Conservation (phyloP, 2,797 vertebrate species). For the Typhlichthys subterraneus region DNA sequence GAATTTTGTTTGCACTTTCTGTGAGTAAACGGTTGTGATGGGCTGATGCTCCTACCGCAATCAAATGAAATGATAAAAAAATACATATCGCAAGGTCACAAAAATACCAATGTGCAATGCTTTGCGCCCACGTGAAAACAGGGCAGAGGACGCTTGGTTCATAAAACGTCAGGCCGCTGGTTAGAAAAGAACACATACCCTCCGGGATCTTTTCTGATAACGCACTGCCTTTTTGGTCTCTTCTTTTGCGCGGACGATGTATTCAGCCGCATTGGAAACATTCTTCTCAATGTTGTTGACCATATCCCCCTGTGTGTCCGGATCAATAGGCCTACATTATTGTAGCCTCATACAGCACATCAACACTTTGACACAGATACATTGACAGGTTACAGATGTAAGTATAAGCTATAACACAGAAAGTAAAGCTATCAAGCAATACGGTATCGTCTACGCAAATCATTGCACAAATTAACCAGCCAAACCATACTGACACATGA, state of each 20-base stretch:
- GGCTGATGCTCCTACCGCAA: too few species aligned
- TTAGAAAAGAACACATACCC: conserved; percentile 79
- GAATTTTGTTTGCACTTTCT: too few species aligned
- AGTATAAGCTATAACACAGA: neutral
- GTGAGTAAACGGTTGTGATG: too few species aligned
- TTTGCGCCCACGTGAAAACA: neutral
- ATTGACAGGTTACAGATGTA: neutral
- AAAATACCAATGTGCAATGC: too few species aligned
- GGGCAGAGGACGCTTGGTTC: neutral
- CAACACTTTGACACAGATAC: neutral
- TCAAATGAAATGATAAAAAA: too few species aligned
- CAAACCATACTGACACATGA: too few species aligned
- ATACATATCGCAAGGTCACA: too few species aligned
- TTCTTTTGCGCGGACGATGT: conserved; percentile 88
- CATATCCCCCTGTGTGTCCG: conserved; percentile 87
- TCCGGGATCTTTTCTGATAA: conserved; percentile 89
- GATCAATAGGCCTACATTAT: neutral
- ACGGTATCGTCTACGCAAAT: too few species aligned
- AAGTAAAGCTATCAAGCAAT: neutral
- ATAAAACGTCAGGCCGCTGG: neutral
- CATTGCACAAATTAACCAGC: too few species aligned
- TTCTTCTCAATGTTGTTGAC: conserved; percentile 96
- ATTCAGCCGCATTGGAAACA: conserved; percentile 87
- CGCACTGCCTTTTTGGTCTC: conserved; percentile 93
- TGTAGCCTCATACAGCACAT: neutral